Percentiles rank a stretch among this genome's conserved stretches.
These are phyloP conservation scores for Ceriagrion tenellum DNA, from an alignment of 2,888 invertebrate species.

Conservation along the genomic window DNA sequence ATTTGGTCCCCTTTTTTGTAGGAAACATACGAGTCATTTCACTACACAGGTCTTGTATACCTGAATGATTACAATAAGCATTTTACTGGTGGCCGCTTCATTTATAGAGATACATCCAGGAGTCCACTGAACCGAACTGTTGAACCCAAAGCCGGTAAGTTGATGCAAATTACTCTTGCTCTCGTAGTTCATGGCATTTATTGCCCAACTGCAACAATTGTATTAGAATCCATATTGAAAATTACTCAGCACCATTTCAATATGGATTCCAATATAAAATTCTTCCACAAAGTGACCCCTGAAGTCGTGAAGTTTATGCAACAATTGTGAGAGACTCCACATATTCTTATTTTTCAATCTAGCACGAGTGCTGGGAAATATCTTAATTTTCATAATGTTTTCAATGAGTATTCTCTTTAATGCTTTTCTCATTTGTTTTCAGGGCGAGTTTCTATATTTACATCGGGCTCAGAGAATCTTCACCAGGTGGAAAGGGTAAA, in stretches of 20 bases:
- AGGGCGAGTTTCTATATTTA: constrained; percentile 90
- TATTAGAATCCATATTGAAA: too few species aligned
- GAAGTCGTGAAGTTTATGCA: too few species aligned
- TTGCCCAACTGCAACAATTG: too few species aligned
- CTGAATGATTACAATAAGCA: constrained; percentile 87
- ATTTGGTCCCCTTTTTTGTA: constrained; percentile 77
- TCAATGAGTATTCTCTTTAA: background rate
- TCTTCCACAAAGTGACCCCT: too few species aligned
- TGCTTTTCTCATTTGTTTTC: constrained; percentile 71
- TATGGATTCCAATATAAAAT: too few species aligned
- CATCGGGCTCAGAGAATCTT: constrained; percentile 91
- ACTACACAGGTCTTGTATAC: constrained; percentile 91
- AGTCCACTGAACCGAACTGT: constrained; percentile 83
- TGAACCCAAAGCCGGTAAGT: constrained; percentile 86
- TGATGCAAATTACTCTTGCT: background rate
- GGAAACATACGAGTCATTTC: constrained; percentile 92
- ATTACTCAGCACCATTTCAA: too few species aligned
- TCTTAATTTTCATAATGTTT: background rate
- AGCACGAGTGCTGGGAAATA: too few species aligned
- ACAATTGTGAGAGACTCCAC: too few species aligned
- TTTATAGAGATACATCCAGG: constrained; percentile 85
- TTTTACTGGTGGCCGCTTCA: constrained; percentile 90
- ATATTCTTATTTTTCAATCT: too few species aligned
- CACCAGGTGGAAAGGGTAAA: constrained; percentile 90
- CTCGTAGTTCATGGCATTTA: too few species aligned